Conservation (phyloP, 2,888 invertebrate species). For the Octodonta nipae region DNA sequence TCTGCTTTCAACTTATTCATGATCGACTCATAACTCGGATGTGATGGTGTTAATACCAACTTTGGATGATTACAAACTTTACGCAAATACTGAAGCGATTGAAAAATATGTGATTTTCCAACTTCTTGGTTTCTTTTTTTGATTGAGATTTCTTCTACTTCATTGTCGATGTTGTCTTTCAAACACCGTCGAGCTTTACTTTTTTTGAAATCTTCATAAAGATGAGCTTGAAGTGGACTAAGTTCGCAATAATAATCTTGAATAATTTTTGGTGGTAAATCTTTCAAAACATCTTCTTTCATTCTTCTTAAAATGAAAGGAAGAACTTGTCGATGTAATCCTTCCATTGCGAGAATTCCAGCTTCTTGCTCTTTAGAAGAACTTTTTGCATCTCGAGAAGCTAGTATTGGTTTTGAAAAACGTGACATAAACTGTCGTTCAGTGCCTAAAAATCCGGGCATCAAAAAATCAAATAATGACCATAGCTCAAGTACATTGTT, state of each 20-base stretch:
- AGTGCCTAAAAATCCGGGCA: constrained; percentile 95
- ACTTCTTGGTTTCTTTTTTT: constrained; percentile 31
- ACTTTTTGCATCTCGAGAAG: constrained; percentile 78
- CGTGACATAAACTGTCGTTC: constrained; percentile 83
- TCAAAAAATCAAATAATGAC: constrained; percentile 96
- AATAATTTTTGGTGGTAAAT: constrained; percentile 95
- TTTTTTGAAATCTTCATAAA: constrained; percentile 90
- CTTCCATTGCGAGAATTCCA: constrained; percentile 85
- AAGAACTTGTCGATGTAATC: constrained; percentile 68
- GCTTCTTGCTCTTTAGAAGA: constrained; percentile 83
- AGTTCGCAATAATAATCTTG: constrained; percentile 98
- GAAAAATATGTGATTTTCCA: constrained; percentile 55
- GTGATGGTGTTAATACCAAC: constrained; percentile 68
- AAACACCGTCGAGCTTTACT: constrained; percentile 48
- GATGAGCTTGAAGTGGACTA: constrained; percentile 73
- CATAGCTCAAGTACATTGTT: constrained; percentile 94
- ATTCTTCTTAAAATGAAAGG: constrained; percentile 90
- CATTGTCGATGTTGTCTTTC: constrained; percentile 33
- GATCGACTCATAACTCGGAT: constrained; percentile 64
- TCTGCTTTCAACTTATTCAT: constrained; percentile 46
- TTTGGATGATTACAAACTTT: constrained; percentile 98
- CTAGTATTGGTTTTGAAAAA: constrained; percentile 68
- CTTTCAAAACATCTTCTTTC: constrained; percentile 93
- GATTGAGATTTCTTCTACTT: constrained; percentile 34
- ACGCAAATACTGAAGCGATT: constrained; percentile 87